Conservation (phyloP, 2,888 invertebrate species). For the Brachypalpus laphriformis region DNA sequence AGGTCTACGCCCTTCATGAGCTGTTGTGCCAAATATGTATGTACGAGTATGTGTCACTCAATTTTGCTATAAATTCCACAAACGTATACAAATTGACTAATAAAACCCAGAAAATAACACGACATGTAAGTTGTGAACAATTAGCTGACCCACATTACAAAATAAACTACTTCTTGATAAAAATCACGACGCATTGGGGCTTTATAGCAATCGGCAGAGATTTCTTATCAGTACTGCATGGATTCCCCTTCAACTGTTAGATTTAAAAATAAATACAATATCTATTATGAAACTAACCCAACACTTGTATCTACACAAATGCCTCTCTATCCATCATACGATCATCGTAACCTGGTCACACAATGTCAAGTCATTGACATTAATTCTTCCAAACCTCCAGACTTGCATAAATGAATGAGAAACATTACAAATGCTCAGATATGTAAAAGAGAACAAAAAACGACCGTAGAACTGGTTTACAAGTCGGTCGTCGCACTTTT, state of each 20-base stretch:
- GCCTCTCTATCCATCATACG: background rate
- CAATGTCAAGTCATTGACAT: slow-evolving; percentile 58
- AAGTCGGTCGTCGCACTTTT: slow-evolving; percentile 50
- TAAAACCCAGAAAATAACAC: background rate
- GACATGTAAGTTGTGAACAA: background rate
- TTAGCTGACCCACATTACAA: background rate
- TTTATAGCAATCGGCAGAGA: background rate
- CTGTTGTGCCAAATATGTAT: too few relatives aligned
- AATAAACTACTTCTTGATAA: background rate
- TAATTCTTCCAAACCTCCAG: background rate
- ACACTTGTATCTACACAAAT: background rate
- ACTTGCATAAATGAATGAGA: slow-evolving; percentile 2
- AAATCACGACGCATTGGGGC: background rate
- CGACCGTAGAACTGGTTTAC: slow-evolving; percentile 26
- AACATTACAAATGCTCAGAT: slow-evolving; percentile 13
- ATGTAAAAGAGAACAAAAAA: slow-evolving; percentile 1
- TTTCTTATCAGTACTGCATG: background rate
- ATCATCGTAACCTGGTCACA: slow-evolving; percentile 21
- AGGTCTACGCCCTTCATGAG: too few relatives aligned
- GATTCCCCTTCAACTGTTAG: background rate
- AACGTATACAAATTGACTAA: background rate
- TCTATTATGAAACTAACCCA: background rate
- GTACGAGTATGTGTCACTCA: background rate
- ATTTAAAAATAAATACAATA: too few relatives aligned
- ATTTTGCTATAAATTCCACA: background rate